phyloP scores from a whole-genome alignment of 2,113 vertebrate genomes.

The Elephas maximus region DNA sequence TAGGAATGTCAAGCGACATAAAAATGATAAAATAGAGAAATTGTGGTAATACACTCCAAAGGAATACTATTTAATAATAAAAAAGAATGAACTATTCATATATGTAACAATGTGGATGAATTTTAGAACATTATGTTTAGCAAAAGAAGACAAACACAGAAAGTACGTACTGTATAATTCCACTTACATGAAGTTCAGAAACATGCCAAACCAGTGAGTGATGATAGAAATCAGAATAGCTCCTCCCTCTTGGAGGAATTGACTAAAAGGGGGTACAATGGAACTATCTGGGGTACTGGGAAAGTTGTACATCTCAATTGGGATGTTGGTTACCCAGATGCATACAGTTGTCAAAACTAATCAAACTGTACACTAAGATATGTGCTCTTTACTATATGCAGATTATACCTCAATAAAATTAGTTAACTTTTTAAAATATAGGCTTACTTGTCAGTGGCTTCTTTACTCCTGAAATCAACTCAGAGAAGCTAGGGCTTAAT shows the following conservation, averaged over 20 bases:
- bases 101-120: neutral
- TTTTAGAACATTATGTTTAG: neutral
- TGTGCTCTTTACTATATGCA: neutral
- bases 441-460: neutral
- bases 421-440: neutral
- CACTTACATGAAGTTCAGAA: neutral
- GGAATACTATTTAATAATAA: neutral
- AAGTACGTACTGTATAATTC: neutral
- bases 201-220: no score
- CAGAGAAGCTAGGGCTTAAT: neutral
- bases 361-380: neutral
- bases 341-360: neutral
- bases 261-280: neutral
- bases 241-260: neutral
- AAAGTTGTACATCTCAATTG: neutral
- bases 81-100: neutral
- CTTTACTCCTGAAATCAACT: neutral
- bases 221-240: constrained; percentile 4
- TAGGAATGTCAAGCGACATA: neutral
- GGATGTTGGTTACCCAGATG: neutral
- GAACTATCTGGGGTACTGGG: neutral
- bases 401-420: neutral
- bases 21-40: constrained; percentile 34
- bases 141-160: neutral
- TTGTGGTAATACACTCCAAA: neutral